These are phyloP conservation scores for Saturnia japonica DNA, from an alignment of 2,888 invertebrate genomes.

Conservation along the genomic window DNA sequence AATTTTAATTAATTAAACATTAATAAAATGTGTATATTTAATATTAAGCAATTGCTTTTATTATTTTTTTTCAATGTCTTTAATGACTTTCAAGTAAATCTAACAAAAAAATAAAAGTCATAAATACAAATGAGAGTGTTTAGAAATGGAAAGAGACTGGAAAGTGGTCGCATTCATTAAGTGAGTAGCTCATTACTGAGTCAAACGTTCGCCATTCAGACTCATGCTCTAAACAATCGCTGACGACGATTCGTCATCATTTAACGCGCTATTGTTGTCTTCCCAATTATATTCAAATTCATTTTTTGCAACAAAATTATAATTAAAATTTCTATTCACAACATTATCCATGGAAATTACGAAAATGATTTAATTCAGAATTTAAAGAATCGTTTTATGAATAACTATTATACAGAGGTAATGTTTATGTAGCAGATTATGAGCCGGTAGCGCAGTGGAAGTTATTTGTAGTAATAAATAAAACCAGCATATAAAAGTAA, in stretches of 20 bases:
- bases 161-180: constrained; percentile 58
- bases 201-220: constrained; percentile 63
- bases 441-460: no score
- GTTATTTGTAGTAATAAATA: no score
- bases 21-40: not conserved
- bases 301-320: constrained; percentile 47
- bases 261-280: constrained; percentile 64
- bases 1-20: not conserved
- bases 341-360: constrained; percentile 10
- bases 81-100: not conserved
- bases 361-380: constrained; percentile 4
- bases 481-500: no score
- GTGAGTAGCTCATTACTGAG: constrained; percentile 62
- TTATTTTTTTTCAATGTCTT: not conserved
- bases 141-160: constrained; percentile 43
- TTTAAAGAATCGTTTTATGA: not conserved
- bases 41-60: not conserved
- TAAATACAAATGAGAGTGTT: constrained; percentile 32
- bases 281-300: constrained; percentile 64
- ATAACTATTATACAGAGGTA: not conserved
- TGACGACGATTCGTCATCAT: constrained; percentile 59
- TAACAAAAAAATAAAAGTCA: constrained; percentile 22
- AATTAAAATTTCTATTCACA: constrained; percentile 47
- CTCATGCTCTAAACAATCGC: constrained; percentile 61
- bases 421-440: no score